Percentiles rank a stretch among this genome's conserved stretches.
phyloP scores from a whole-genome alignment of 2,797 vertebrate genomes.

The Euthynnus affinis region DNA sequence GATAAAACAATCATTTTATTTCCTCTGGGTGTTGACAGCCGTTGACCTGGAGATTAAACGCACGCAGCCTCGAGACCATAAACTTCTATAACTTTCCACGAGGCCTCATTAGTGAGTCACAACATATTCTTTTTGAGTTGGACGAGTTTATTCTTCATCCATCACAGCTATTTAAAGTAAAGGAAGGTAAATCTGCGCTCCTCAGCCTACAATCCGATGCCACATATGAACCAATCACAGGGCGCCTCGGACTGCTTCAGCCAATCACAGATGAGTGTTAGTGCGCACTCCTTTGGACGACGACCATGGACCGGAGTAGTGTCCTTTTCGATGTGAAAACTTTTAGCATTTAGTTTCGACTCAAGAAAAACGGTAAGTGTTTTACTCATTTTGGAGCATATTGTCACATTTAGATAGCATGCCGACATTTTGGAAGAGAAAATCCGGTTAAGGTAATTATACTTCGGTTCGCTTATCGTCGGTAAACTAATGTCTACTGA shows the following conservation, averaged over 20 bases:
- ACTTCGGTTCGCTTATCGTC: slow-evolving; percentile 10
- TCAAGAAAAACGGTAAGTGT: slow-evolving; percentile 64
- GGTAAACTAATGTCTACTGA: slow-evolving; percentile 7
- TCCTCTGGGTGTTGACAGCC: slow-evolving; percentile 12
- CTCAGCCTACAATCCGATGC: slow-evolving; percentile 29
- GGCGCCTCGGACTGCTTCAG: neutral
- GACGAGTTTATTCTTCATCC: slow-evolving; percentile 37
- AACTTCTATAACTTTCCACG: neutral
- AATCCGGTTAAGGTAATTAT: neutral
- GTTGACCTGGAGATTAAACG: neutral
- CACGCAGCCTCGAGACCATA: neutral
- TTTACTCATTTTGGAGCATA: rapidly evolving
- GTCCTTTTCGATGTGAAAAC: slow-evolving; percentile 58
- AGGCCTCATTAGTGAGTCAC: slow-evolving; percentile 1
- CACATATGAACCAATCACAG: slow-evolving; percentile 65
- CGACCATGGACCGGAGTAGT: slow-evolving; percentile 68
- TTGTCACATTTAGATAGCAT: too few relatives aligned
- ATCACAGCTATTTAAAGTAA: slow-evolving; percentile 69
- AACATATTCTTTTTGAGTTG: slow-evolving; percentile 12
- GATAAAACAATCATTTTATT: slow-evolving; percentile 16
- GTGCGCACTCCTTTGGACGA: slow-evolving; percentile 61
- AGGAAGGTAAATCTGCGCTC: slow-evolving; percentile 64
- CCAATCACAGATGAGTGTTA: slow-evolving; percentile 64
- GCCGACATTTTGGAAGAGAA: neutral
- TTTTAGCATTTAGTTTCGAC: slow-evolving; percentile 61